A percentile compares a stretch with the other conserved stretches of the same genome.
Evolutionary conservation across 2,888 invertebrate genomes (phyloP).

Genomic region (Dioctria rufipes): DNA sequence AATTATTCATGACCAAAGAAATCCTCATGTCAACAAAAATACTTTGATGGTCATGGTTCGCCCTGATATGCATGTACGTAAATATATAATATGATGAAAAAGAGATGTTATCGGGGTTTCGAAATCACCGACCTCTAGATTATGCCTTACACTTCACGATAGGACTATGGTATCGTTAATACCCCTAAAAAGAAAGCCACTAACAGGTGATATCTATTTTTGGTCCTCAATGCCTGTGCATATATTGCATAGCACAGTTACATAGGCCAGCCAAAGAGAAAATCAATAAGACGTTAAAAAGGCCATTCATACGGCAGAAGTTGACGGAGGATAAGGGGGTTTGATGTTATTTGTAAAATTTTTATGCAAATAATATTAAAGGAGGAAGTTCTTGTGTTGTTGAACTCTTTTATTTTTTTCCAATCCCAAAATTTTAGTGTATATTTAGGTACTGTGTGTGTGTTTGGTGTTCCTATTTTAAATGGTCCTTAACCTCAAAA

Average conservation of each 20-base stretch:
- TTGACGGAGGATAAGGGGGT: too few species aligned
- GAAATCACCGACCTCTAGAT: slow-evolving; percentile 22
- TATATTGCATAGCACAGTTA: not conserved
- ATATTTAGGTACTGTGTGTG: too few species aligned
- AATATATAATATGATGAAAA: not conserved
- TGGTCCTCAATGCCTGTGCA: not conserved
- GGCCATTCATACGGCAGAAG: not conserved
- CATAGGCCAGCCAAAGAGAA: not conserved
- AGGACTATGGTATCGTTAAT: slow-evolving; percentile 24
- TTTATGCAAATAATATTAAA: too few species aligned
- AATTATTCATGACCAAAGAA: slow-evolving; percentile 6
- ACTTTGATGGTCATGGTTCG: not conserved
- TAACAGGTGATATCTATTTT: slow-evolving; percentile 49
- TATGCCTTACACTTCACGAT: slow-evolving; percentile 13
- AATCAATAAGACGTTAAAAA: slow-evolving; percentile 25
- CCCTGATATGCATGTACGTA: not conserved
- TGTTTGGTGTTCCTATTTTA: too few species aligned
- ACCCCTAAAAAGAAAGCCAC: slow-evolving; percentile 44
- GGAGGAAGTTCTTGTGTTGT: too few species aligned
- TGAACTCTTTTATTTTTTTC: too few species aligned
- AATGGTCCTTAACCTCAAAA: too few species aligned
- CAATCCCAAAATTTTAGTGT: too few species aligned
- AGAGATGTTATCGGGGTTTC: slow-evolving; percentile 6
- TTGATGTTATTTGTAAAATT: too few species aligned
- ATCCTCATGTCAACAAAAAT: not conserved